These are phyloP conservation scores for Cerceris rybyensis DNA, from an alignment of 2,888 invertebrate genomes.

Conservation along the genomic window DNA sequence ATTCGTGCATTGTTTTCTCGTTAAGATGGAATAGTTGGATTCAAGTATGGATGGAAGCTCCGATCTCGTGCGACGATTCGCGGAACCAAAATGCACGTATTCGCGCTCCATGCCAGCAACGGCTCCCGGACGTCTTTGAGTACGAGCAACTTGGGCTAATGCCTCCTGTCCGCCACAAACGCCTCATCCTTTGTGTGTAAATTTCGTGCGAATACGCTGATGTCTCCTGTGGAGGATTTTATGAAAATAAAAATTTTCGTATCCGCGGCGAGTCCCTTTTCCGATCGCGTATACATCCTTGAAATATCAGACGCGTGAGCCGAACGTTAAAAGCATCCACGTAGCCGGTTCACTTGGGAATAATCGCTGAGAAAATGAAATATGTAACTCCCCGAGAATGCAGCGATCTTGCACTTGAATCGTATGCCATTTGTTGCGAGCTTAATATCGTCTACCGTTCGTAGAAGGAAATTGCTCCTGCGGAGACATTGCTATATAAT, in stretches of 20 bases:
- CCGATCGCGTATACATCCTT: conserved; percentile 19
- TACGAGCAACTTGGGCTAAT: conserved; percentile 44
- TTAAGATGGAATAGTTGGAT: conserved; percentile 28
- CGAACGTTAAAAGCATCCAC: conserved; percentile 8
- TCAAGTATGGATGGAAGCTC: not conserved
- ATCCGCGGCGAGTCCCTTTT: conserved; percentile 36
- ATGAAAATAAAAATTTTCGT: conserved; percentile 56
- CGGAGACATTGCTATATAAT: not conserved
- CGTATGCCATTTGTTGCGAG: conserved; percentile 10
- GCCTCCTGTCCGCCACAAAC: conserved; percentile 48
- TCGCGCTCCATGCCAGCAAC: conserved; percentile 31
- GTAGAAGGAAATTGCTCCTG: conserved; percentile 16
- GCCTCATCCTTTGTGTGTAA: conserved; percentile 66
- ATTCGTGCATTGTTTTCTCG: conserved; percentile 7
- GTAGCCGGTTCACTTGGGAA: conserved; percentile 17
- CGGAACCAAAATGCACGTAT: conserved; percentile 43
- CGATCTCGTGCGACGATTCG: conserved; percentile 34
- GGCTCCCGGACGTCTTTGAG: conserved; percentile 51
- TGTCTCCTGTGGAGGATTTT: conserved; percentile 35
- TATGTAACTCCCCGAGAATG: conserved; percentile 11
- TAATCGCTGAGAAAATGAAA: conserved; percentile 26
- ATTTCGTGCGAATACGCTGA: conserved; percentile 45
- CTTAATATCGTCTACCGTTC: conserved; percentile 16
- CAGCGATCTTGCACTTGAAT: conserved; percentile 20
- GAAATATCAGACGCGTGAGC: conserved; percentile 16